A percentile compares a stretch with the other conserved stretches of the same genome.
These are phyloP conservation scores for Cuniculus paca DNA, from an alignment of 2,797 vertebrate genomes.

Conservation along the genomic window DNA sequence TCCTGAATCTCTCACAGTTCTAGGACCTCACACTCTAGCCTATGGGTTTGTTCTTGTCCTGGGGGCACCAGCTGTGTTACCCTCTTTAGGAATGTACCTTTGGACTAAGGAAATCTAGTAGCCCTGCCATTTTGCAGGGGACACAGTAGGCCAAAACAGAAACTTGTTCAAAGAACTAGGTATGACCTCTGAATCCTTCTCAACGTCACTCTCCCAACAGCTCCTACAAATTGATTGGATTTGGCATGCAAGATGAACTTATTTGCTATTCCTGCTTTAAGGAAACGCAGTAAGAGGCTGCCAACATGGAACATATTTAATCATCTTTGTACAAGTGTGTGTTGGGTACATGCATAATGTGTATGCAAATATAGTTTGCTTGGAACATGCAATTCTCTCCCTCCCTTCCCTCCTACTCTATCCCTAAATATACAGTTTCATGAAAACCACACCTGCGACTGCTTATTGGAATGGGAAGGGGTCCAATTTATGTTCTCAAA, in stretches of 20 bases:
- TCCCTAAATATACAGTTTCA: slow-evolving; percentile 72
- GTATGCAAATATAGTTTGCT: slow-evolving; percentile 83
- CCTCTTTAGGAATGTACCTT: background rate
- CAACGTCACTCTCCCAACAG: background rate
- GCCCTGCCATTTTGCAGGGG: background rate
- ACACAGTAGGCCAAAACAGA: background rate
- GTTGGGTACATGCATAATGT: slow-evolving; percentile 80
- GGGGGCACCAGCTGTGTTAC: background rate
- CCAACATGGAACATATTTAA: slow-evolving; percentile 78
- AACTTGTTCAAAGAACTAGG: background rate
- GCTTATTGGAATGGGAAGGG: slow-evolving; percentile 81
- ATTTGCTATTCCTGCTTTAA: slow-evolving; percentile 73
- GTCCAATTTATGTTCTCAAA: slow-evolving; percentile 78
- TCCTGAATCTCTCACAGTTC: background rate
- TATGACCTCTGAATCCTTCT: slow-evolving; percentile 57
- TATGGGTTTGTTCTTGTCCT: background rate
- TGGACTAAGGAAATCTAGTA: background rate
- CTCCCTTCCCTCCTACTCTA: slow-evolving; percentile 11
- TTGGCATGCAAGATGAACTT: slow-evolving; percentile 63
- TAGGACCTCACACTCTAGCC: background rate
- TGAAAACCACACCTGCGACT: slow-evolving; percentile 79
- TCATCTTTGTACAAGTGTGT: slow-evolving; percentile 78
- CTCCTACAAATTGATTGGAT: background rate
- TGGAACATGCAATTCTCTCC: slow-evolving; percentile 71
- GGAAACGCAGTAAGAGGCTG: slow-evolving; percentile 69